Evolutionary conservation across 2,888 invertebrate genomes (phyloP), one percentile per base, ranked within the genome.

Genomic region (Lordiphosa fenestrarum): DNA sequence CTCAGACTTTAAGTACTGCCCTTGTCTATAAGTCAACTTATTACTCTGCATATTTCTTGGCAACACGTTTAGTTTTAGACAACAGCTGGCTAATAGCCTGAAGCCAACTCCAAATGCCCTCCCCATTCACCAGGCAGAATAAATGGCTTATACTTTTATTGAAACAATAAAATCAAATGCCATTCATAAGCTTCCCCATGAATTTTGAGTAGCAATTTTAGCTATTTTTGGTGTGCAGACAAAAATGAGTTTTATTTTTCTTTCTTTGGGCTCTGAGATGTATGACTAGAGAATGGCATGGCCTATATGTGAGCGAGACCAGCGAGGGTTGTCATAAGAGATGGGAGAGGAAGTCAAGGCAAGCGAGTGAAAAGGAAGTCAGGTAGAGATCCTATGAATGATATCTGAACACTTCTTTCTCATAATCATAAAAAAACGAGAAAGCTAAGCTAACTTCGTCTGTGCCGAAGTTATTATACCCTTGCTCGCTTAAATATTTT

Each of bases 171-270:
- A 76, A 76, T 80, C 69, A 69, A 53, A 71, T 63, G 63, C 67
- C 41, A 33, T 53, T 40, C 64, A 66, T 71, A 69, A 77, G 53
- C 62, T 61, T 53, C 35, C 44, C 60, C 59, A 76, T 80, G 80
- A 76, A 80, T 80, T 65, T 71, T 73, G 63, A 76, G 80, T 67
- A 62, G 80, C 69, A 67, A 58, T 61, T 67, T 41, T 4, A 44
- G 50, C 37, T 52, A 42, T 63, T 44, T 51, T 52, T 58, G 47
- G 52, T 23, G 40, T n/a, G 39, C 55, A 23, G 35, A 56, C 40
- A 38, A 23, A 41, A 56, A 56, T 47, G 56, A 55, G 30, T 10
- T 44, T 13, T 44, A 13, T 41, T 21, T 23, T n/a, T 23, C 23
- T n/a, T 23, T 41, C 1, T 19, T n/a, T 19, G 9, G 12, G 21